Evolutionary conservation across 2,113 vertebrate species (phyloP).

Genomic region (Psammodynastes pulverulentus): DNA sequence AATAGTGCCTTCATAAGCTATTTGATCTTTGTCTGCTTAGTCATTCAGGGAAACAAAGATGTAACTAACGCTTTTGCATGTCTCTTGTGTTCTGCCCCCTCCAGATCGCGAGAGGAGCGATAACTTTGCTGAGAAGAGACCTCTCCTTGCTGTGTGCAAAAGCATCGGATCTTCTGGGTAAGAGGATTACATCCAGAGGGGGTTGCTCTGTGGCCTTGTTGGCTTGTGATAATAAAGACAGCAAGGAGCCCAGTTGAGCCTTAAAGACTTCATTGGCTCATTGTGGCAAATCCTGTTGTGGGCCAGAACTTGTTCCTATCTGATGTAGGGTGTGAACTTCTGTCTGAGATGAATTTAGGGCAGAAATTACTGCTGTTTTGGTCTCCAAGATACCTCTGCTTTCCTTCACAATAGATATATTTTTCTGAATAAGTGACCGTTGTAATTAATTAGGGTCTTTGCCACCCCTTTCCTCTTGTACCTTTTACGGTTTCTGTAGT

Average conservation of each 20-base stretch:
- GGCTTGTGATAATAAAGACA: background rate
- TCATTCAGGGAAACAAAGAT: background rate
- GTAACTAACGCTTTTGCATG: background rate
- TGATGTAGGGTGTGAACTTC: background rate
- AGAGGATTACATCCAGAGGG: slow-evolving; percentile 55
- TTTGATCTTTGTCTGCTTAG: background rate
- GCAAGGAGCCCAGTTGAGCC: background rate
- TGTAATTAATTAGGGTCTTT: background rate
- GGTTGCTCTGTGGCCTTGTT: background rate
- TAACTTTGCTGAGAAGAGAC: slow-evolving; percentile 90
- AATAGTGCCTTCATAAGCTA: background rate
- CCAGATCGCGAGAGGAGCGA: slow-evolving; percentile 87
- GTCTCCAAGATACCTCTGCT: background rate
- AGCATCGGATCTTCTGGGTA: slow-evolving; percentile 94
- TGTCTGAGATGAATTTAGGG: background rate
- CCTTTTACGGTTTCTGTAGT: background rate
- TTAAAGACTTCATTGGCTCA: background rate
- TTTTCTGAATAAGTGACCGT: background rate
- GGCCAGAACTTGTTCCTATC: no score
- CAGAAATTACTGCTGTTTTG: background rate
- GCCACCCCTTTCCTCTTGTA: background rate
- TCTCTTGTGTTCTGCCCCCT: slow-evolving; percentile 42
- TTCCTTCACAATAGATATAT: background rate
- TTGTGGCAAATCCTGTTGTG: background rate
- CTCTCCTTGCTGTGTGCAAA: slow-evolving; percentile 94